Conservation (phyloP, 2,888 invertebrate species). For the Ochropleura plecta region DNA sequence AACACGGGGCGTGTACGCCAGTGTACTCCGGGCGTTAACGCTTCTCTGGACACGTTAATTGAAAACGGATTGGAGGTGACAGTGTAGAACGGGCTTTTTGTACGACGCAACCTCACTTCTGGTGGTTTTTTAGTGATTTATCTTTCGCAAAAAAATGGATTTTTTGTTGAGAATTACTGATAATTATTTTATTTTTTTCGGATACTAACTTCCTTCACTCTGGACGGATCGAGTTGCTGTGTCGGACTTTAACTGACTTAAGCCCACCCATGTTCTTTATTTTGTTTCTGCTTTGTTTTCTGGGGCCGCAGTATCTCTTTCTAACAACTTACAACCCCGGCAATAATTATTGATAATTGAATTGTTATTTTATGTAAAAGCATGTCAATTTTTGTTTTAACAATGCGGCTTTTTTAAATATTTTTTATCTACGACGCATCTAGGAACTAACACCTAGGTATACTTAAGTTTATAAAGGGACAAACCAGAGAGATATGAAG, state of each 20-base stretch:
- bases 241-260: too few species aligned
- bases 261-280: too few species aligned
- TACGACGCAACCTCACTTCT: conserved; percentile 57
- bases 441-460: background rate
- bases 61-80: conserved; percentile 90
- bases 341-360: too few species aligned
- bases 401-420: too few species aligned
- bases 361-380: too few species aligned
- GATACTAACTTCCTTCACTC: too few species aligned
- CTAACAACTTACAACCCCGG: too few species aligned
- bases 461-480: background rate
- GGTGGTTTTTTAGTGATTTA: conserved; percentile 54
- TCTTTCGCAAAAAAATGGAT: background rate
- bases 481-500: background rate
- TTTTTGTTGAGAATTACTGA: background rate
- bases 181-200: too few species aligned
- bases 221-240: too few species aligned
- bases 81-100: conserved; percentile 86
- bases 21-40: conserved; percentile 83
- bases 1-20: conserved; percentile 72
- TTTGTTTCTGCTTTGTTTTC: too few species aligned
- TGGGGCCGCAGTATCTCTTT: too few species aligned
- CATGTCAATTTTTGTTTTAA: too few species aligned
- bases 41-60: conserved; percentile 89
- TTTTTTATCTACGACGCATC: background rate